Evolutionary conservation across 2,797 vertebrate genomes (phyloP).

Genomic region (Anguilla obscura): DNA sequence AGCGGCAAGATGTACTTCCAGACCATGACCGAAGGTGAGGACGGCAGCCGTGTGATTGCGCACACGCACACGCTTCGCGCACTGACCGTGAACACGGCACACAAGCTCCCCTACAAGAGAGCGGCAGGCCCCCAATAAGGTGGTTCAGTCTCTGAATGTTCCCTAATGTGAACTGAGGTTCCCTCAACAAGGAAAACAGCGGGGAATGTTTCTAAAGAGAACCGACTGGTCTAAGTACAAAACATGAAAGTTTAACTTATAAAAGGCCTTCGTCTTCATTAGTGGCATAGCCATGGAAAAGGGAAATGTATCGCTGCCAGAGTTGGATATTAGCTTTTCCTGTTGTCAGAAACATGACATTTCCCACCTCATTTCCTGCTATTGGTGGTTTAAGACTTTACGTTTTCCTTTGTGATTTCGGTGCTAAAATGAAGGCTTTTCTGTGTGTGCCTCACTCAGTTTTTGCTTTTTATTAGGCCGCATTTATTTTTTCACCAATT

Average conservation of each 20-base stretch:
- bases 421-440: not conserved
- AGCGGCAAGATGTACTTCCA: slow-evolving; percentile 99
- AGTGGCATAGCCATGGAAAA: not conserved
- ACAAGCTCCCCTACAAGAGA: not conserved
- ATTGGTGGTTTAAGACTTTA: not conserved
- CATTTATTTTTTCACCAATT: not conserved
- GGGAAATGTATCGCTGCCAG: not conserved
- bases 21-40: slow-evolving; percentile 98
- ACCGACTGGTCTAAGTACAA: not conserved
- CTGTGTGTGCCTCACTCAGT: not conserved
- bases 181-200: not conserved
- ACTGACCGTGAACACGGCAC: not conserved
- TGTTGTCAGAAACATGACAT: not conserved
- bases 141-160: not conserved
- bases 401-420: not conserved
- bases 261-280: not conserved
- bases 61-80: not conserved
- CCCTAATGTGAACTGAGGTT: not conserved
- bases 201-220: not conserved
- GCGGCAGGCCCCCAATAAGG: not conserved
- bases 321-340: not conserved
- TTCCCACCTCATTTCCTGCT: not conserved
- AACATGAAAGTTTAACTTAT: not conserved
- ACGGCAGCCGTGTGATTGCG: not conserved
- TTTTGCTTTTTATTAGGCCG: not conserved